A percentile compares a stretch with the other conserved stretches of the same genome.
These are phyloP conservation scores for Cydia pomonella DNA, from an alignment of 1,140 invertebrate genomes.

Conservation along the genomic window DNA sequence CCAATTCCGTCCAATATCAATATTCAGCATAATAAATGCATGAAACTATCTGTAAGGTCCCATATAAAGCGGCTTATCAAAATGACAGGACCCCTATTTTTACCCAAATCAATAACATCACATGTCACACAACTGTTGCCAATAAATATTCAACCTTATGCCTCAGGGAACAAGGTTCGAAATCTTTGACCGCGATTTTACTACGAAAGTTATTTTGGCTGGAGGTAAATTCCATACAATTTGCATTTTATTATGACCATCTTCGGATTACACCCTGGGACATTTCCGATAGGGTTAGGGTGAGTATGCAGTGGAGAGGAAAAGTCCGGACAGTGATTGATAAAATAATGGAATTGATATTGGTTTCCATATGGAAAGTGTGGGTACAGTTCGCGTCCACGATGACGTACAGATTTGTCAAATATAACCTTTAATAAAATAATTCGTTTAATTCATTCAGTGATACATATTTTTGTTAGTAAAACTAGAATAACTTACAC, in stretches of 20 bases:
- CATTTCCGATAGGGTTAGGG: conserved; percentile 4
- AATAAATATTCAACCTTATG: not conserved
- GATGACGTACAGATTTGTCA: too few species aligned
- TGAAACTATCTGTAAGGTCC: conserved; percentile 7
- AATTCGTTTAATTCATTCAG: too few species aligned
- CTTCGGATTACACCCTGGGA: not conserved
- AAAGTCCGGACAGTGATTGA: not conserved
- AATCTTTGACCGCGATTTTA: not conserved
- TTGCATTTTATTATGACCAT: conserved; percentile 28
- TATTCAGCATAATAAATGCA: not conserved
- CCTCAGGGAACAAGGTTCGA: not conserved
- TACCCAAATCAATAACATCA: not conserved
- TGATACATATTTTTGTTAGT: too few species aligned
- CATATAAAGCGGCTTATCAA: not conserved
- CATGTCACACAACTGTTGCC: not conserved
- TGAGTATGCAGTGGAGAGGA: not conserved
- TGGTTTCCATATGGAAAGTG: not conserved
- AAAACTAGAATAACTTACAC: too few species aligned
- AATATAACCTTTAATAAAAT: too few species aligned
- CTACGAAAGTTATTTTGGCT: not conserved
- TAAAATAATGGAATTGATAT: not conserved
- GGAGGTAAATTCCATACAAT: not conserved
- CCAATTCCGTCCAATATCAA: not conserved
- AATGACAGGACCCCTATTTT: not conserved
- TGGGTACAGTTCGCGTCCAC: too few species aligned